These are phyloP conservation scores for Neodiprion fabricii DNA, from an alignment of 1,140 invertebrate species.

Conservation along the genomic window DNA sequence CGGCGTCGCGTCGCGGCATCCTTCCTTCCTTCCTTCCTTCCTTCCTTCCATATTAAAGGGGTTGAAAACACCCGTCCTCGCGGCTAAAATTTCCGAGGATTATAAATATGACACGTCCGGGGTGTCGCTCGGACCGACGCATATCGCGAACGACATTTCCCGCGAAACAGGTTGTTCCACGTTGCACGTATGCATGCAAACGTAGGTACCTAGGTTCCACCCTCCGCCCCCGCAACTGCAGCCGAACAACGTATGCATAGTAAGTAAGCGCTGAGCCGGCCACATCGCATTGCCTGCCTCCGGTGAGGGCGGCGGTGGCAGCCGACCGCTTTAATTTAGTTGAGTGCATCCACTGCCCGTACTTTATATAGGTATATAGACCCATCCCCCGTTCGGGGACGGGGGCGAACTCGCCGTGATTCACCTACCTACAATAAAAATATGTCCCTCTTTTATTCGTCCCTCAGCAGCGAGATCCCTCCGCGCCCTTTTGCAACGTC, in stretches of 20 bases:
- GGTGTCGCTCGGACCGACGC: no score
- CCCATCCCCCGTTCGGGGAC: constrained; percentile 19
- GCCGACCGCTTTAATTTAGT: constrained; percentile 56
- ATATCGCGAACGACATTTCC: no score
- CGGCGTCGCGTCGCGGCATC: no score
- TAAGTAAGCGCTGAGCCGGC: not conserved
- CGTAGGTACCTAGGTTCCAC: not conserved
- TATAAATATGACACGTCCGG: no score
- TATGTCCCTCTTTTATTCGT: constrained; percentile 36
- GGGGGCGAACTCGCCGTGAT: constrained; percentile 41
- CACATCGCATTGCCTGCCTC: not conserved
- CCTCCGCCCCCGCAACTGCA: not conserved
- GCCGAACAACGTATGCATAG: not conserved
- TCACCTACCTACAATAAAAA: constrained; percentile 49
- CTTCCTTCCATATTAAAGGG: no score
- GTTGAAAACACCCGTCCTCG: no score
- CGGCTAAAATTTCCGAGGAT: no score
- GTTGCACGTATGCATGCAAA: not conserved
- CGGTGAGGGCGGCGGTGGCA: constrained; percentile 20
- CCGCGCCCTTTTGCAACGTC: no score
- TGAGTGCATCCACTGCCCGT: constrained; percentile 46
- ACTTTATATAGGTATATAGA: constrained; percentile 10
- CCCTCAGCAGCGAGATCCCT: not conserved
- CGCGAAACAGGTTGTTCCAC: not conserved
- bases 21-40: no score